Conservation (phyloP, 2,888 invertebrate species). For the Bellardia pandia region DNA sequence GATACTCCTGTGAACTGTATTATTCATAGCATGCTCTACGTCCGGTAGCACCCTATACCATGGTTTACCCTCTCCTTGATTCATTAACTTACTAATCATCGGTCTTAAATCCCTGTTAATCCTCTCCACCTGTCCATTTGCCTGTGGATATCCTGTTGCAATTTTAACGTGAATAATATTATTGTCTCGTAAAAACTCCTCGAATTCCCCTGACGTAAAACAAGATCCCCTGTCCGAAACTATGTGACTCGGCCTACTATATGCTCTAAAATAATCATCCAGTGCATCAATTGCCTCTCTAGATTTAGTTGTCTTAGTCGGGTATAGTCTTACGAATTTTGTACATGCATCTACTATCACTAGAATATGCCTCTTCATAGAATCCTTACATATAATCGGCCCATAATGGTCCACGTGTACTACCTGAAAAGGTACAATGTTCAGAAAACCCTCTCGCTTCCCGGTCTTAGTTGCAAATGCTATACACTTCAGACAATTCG, state of each 20-base stretch:
- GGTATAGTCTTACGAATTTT: too few relatives aligned
- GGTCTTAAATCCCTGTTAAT: constrained; percentile 72
- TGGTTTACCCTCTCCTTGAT: constrained; percentile 16
- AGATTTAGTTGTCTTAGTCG: background rate
- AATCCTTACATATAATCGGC: constrained; percentile 17
- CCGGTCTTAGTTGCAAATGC: background rate
- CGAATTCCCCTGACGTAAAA: constrained; percentile 74
- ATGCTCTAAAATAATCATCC: background rate
- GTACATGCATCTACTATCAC: constrained; percentile 53
- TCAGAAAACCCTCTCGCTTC: too few relatives aligned
- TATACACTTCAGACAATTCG: constrained; percentile 46
- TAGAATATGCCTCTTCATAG: constrained; percentile 42
- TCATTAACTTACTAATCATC: constrained; percentile 72
- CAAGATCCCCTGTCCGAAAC: constrained; percentile 72
- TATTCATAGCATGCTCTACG: constrained; percentile 53
- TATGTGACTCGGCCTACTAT: constrained; percentile 59
- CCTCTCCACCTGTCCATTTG: constrained; percentile 75
- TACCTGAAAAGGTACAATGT: constrained; percentile 31
- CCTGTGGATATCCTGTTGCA: constrained; percentile 72
- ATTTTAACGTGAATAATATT: constrained; percentile 67
- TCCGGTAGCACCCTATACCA: constrained; percentile 65
- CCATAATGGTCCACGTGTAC: constrained; percentile 48
- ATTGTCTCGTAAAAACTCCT: constrained; percentile 58
- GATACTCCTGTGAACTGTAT: constrained; percentile 61
- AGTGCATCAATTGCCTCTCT: background rate